A percentile compares a stretch with the other conserved stretches of the same genome.
Evolutionary conservation across 2,797 vertebrate species (phyloP).

Genomic region (Sus cebifrons): DNA sequence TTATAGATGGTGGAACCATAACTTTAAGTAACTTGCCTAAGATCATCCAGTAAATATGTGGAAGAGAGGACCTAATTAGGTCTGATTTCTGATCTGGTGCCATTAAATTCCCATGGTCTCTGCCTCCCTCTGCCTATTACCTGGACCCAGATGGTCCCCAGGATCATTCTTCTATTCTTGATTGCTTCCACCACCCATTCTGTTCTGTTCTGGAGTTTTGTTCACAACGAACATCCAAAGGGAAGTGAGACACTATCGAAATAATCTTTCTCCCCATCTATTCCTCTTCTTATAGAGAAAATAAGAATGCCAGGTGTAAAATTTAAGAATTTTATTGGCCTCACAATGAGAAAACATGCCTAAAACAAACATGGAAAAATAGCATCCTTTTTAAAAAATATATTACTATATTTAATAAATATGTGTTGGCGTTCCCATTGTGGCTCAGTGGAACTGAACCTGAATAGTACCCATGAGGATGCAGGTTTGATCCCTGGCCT

Average conservation of each 20-base stretch:
- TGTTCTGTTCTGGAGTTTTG: slow-evolving; percentile 22
- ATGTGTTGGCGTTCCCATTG: too few species aligned
- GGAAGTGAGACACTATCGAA: neutral
- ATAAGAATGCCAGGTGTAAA: neutral
- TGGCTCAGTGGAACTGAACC: too few species aligned
- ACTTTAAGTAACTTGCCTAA: neutral
- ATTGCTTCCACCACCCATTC: neutral
- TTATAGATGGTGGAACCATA: neutral
- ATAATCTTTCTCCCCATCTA: neutral
- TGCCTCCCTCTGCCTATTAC: neutral
- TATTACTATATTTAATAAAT: neutral
- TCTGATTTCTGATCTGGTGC: neutral
- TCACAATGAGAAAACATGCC: neutral
- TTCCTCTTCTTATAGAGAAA: neutral
- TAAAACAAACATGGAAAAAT: slow-evolving; percentile 30
- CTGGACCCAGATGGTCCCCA: neutral
- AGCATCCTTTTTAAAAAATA: neutral
- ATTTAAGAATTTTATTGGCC: neutral
- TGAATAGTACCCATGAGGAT: too few species aligned
- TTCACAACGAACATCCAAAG: neutral
- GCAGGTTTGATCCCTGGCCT: too few species aligned
- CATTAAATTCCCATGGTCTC: neutral
- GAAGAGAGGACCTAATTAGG: neutral
- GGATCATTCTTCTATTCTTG: neutral
- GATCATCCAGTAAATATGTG: neutral